Evolutionary conservation across 2,888 invertebrate species (phyloP), one percentile per base, ranked within the genome.

Genomic region (Euplexia lucipara): DNA sequence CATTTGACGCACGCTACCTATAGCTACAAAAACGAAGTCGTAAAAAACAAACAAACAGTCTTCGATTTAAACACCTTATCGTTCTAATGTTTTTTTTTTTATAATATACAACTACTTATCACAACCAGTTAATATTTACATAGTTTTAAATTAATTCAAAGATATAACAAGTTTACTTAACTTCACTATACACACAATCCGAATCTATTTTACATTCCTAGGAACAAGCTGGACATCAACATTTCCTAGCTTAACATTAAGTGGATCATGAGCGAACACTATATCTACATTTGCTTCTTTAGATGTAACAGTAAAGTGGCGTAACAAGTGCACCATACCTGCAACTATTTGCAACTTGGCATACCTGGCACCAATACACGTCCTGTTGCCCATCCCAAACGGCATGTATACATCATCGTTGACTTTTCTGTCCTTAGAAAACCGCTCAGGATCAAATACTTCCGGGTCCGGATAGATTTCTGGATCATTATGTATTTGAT

Each of bases 321-420:
- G 81, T 7, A 90, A 45, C 0, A 90, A 47, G 42, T 90, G 83
- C 2, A 86, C 81, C 14, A 89, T 44, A 1, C 88, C 89, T 42
- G 86, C 69, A 18, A 84, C 78, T 0, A 87, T 78, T 66, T 92
- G 91, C 14, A 91, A 65, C 37, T 78, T 80, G 0, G 90, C 88
- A 59, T 87, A 90, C 60, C 89, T 86, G 74, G 84, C 79, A 67
- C 95, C 95, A 2, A 95, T 90, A 75, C 95, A 95, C 14, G 88
- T 84, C 32, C 95, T 85, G 3, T 91, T 90, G 1, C 95, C 95
- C 78, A 85, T 92, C 0, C 95, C 95, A 72, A 95, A 95, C 2
- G 95, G 93, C 76, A 93, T 73, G 63, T 90, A 95, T 1, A 86
- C 81, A 18, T 85, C 79, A 12, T 90, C 68, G 3, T 63, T 63